phyloP scores from a whole-genome alignment of 2,888 invertebrate species.

The Silvanus unidentatus region DNA sequence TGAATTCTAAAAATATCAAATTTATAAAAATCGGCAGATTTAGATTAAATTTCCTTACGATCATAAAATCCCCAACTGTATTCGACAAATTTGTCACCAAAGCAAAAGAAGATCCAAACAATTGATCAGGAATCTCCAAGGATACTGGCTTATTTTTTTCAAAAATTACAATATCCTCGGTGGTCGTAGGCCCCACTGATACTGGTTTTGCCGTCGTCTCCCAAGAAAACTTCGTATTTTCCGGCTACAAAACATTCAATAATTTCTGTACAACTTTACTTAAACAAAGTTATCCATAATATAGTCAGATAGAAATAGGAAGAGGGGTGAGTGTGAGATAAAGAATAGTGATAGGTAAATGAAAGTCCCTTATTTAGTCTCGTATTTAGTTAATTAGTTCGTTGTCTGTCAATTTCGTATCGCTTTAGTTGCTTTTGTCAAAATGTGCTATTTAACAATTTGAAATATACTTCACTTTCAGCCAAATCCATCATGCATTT shows the following conservation, averaged over 20 bases:
- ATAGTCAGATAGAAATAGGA: too few relatives aligned
- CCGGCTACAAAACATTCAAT: slow-evolving; percentile 10
- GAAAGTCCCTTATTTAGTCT: too few relatives aligned
- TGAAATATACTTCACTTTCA: too few relatives aligned
- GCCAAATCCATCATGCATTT: too few relatives aligned
- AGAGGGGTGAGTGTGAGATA: too few relatives aligned
- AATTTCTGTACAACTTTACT: neutral
- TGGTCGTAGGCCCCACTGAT: slow-evolving; percentile 43
- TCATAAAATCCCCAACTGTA: slow-evolving; percentile 59
- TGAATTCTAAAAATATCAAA: slow-evolving; percentile 59
- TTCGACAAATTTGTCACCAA: slow-evolving; percentile 62
- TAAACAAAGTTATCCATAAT: too few relatives aligned
- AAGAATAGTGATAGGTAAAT: too few relatives aligned
- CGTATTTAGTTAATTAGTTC: too few relatives aligned
- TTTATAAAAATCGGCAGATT: neutral
- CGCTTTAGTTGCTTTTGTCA: too few relatives aligned
- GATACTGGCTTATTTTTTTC: slow-evolving; percentile 61
- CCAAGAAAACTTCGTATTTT: slow-evolving; percentile 30
- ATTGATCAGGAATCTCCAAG: slow-evolving; percentile 59
- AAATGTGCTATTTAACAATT: too few relatives aligned
- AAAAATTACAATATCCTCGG: slow-evolving; percentile 56
- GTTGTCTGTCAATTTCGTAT: too few relatives aligned
- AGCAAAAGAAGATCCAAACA: slow-evolving; percentile 63
- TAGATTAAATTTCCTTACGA: slow-evolving; percentile 46
- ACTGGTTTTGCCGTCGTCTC: slow-evolving; percentile 30